Base-by-base conservation (phyloP, 1,140 invertebrate genomes). In the Leptonema lineaticorne region DNA sequence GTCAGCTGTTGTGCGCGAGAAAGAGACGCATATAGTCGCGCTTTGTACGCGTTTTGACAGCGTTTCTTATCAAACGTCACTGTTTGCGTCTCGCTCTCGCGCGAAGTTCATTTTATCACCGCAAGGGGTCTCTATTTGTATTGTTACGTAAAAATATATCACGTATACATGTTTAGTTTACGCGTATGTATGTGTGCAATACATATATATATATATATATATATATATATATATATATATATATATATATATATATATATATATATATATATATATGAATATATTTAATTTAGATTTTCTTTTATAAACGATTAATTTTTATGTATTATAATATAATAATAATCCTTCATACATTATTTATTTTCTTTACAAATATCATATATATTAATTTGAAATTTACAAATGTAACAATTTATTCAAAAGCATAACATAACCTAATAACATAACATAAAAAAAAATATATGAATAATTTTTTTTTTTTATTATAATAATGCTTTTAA, bases 1-100 rank as follows among this genome's bases (percentile, higher is more conserved):
- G 67, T 72, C 70, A 72, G 70, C 70, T 72, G 70, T 72, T 71
- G 50, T 53, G 50, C 9, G 50, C 22, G 50, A 5, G 22, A 53
- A 14, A 24, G 50, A 14, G 50, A 53, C 50, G 27, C 18, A 24
- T 6, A 9, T 53, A 53, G 11, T 2, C 3, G 37, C 11, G 2
- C n/a, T 41, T 16, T 41, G 37, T 41, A 41, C 9, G 20, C 50
- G 22, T 18, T n/a, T 53, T 53, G 50, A 53, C 50, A 53, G 50
- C 2, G 1, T 14, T 41, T 11, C 11, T 16, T 1, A 4, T 2
- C 37, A 41, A 41, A 26, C 20, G 50, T 53, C 8, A 26, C 4
- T 30, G 27, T 1, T 29, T 27, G 3, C 20, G 59, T 62, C 24
- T 41, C 50, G 24, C 8, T 53, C 50, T 24, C 8, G 22, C 50